Evolutionary conservation across 2,888 invertebrate genomes (phyloP), one percentile per base, ranked within the genome.

Genomic region (Neocrepidodera transversa): DNA sequence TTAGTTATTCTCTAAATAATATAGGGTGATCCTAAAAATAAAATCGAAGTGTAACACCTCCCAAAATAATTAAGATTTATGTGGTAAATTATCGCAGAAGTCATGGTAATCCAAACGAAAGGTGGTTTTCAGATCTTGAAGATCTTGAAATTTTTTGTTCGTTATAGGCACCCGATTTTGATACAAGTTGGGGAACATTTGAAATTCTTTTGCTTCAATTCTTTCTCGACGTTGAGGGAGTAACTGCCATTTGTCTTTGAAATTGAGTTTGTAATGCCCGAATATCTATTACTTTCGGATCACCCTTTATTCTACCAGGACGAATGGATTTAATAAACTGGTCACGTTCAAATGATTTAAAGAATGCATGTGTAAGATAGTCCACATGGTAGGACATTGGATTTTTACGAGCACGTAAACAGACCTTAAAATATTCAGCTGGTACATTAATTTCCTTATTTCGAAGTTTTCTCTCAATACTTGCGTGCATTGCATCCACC

Each of bases 201-300:
- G n/a, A 13, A 16, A 17, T 10, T 11, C 28, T 47, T 47, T 26
- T 30, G 47, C 6, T 13, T 4, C n/a, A 10, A 14, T 13, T 26
- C 14, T 47, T n/a, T 47, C 17, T 16, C 30, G 17, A 11, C 47
- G 17, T 30, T 30, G 47, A 10, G 47, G 47, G 13, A 47, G 14
- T 47, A 47, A 13, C 14, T 13, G n/a, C 47, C 47, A 30, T 1
- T 47, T 16, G 28, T 47, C 30, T 10, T 13, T 30, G 17, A 47
- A 47, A 28, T 28, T 26, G 8, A 30, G 30, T 55, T 55, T 18
- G 26, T 16, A 38, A 20, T 7, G 55, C 55, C 14, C 32, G 47
- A 26, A 55, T 35, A 47, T 55, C 55, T 35, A 36, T 47, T 35
- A 55, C 55, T 16, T 28, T 55, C 16, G 55, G 55, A 38, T 55